phyloP scores from a whole-genome alignment of 92 coral and sea anemone genomes.

The Bergia puertoricense region DNA sequence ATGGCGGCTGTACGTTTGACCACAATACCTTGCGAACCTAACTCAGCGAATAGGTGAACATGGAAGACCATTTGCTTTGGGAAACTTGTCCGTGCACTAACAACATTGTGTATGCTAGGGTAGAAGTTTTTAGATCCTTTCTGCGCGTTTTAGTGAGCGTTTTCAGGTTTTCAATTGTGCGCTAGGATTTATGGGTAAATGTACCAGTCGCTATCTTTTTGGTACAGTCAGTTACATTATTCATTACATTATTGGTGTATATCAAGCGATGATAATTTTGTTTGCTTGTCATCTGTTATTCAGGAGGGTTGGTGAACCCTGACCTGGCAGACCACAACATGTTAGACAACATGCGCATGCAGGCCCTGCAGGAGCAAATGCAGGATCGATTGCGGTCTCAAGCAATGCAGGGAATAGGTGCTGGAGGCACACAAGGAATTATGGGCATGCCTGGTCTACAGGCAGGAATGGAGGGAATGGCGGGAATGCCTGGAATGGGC shows the following conservation, averaged over 20 bases:
- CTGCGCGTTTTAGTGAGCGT: too few relatives aligned
- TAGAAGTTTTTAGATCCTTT: too few relatives aligned
- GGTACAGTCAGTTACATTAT: not conserved
- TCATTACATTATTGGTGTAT: not conserved
- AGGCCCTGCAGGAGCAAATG: conserved; percentile 81
- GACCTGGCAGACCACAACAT: conserved; percentile 67
- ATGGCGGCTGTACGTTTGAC: too few relatives aligned
- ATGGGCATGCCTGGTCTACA: conserved; percentile 55
- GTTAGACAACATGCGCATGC: conserved; percentile 71
- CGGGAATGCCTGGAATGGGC: conserved; percentile 59
- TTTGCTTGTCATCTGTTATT: not conserved
- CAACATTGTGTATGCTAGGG: too few relatives aligned
- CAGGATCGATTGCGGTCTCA: conserved; percentile 47
- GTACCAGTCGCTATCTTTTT: too few relatives aligned
- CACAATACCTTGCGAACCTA: too few relatives aligned
- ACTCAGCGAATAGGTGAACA: too few relatives aligned
- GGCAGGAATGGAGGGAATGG: conserved; percentile 70
- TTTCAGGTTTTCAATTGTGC: too few relatives aligned
- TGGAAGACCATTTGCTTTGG: too few relatives aligned
- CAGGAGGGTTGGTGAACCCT: conserved; percentile 62
- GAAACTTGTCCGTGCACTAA: too few relatives aligned
- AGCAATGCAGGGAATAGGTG: conserved; percentile 48
- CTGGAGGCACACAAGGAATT: conserved; percentile 55
- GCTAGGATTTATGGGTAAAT: too few relatives aligned
- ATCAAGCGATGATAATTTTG: too few relatives aligned